Evolutionary conservation across 2,888 invertebrate genomes (phyloP).

Genomic region (Octodonta nipae): DNA sequence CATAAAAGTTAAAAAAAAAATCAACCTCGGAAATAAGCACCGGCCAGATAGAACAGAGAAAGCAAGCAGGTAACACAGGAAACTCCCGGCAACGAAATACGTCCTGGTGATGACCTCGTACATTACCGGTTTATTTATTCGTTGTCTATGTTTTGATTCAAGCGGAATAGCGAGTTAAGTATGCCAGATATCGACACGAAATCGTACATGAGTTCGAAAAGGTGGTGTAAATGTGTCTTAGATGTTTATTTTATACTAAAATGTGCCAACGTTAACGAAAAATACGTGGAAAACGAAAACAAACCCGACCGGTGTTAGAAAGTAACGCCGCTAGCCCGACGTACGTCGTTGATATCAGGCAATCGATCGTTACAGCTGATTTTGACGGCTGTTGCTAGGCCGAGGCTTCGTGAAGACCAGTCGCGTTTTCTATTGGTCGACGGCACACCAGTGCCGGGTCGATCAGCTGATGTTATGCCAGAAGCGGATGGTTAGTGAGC

Average conservation of each 20-base stretch:
- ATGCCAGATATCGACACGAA: slow-evolving; percentile 7
- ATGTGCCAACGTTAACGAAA: too few species aligned
- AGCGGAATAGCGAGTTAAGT: slow-evolving; percentile 21
- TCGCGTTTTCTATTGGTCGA: slow-evolving; percentile 24
- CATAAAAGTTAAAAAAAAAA: too few species aligned
- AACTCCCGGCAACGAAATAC: slow-evolving; percentile 13
- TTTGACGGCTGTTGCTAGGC: slow-evolving; percentile 36
- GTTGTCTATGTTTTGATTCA: slow-evolving; percentile 20
- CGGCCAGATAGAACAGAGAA: not conserved
- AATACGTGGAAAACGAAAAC: slow-evolving; percentile 17
- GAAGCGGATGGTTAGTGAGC: too few species aligned
- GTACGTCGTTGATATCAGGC: slow-evolving; percentile 15
- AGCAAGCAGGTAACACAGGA: slow-evolving; percentile 11
- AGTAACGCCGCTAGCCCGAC: slow-evolving; percentile 17
- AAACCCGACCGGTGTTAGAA: slow-evolving; percentile 20
- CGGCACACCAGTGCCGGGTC: slow-evolving; percentile 17
- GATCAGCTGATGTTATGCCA: slow-evolving; percentile 34
- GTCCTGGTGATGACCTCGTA: slow-evolving; percentile 13
- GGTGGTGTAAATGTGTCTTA: not conserved
- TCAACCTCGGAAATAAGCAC: too few species aligned
- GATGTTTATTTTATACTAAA: too few species aligned
- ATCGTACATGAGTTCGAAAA: not conserved
- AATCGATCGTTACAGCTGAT: slow-evolving; percentile 33
- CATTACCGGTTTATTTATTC: slow-evolving; percentile 19
- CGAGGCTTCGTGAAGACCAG: slow-evolving; percentile 24